Percentiles rank a stretch among this genome's conserved stretches.
Evolutionary conservation across 2,113 vertebrate species (phyloP).

Genomic region (Podocnemis expansa): DNA sequence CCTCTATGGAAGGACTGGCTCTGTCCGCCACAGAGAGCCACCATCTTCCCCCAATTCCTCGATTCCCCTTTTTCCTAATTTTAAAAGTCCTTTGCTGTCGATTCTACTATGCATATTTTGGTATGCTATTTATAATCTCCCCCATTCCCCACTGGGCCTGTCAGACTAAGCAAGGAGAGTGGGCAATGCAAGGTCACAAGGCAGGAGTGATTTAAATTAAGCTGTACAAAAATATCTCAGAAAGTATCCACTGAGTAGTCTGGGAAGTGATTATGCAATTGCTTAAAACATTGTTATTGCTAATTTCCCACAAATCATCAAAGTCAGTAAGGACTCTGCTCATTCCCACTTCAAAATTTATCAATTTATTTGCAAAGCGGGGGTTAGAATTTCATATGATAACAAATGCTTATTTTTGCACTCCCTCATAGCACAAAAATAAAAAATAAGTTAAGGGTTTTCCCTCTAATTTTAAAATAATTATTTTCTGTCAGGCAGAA

Average conservation of each 20-base stretch:
- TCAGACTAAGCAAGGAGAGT: conserved; percentile 14
- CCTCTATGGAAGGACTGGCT: too few relatives aligned
- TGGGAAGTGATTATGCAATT: conserved; percentile 8
- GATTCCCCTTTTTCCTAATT: background rate
- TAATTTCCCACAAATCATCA: background rate
- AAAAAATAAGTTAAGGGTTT: background rate
- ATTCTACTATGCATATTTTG: conserved; percentile 16
- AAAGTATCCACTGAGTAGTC: background rate
- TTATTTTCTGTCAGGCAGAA: background rate
- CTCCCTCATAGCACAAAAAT: background rate
- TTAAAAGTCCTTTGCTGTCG: background rate
- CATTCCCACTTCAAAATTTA: background rate
- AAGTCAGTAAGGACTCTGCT: background rate
- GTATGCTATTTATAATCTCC: conserved; percentile 50
- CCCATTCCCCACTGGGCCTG: conserved; percentile 9
- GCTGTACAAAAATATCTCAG: conserved; percentile 41
- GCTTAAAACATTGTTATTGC: background rate
- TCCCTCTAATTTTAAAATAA: background rate
- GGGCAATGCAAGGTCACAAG: conserved; percentile 5
- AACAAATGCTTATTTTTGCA: background rate
- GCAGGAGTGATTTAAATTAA: conserved; percentile 1
- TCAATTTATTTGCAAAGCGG: background rate
- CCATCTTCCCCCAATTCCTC: rapidly evolving
- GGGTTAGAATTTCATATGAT: background rate
- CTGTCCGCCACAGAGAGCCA: background rate